Evolutionary conservation across 2,888 invertebrate species (phyloP).

Genomic region (Branchellion lobata): DNA sequence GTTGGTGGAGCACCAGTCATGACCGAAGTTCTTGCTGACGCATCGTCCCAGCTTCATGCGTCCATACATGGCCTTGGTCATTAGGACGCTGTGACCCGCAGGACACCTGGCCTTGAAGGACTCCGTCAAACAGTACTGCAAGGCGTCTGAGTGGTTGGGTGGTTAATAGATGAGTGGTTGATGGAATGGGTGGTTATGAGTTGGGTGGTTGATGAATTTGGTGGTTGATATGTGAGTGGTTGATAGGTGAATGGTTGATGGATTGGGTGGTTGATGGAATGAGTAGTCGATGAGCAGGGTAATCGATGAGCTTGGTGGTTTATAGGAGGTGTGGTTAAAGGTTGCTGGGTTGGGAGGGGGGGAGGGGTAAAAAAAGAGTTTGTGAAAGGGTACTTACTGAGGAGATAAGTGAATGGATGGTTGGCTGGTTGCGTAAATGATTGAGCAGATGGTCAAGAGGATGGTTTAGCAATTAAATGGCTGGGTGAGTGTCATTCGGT

Average conservation of each 20-base stretch:
- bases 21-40: conserved; percentile 49
- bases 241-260: not conserved
- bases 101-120: conserved; percentile 45
- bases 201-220: too few species aligned
- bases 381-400: too few species aligned
- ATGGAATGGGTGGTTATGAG: not conserved
- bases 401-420: too few species aligned
- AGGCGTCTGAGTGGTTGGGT: conserved; percentile 11
- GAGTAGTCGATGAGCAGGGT: too few species aligned
- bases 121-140: conserved; percentile 48
- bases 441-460: too few species aligned
- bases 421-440: too few species aligned
- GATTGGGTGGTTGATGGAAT: not conserved
- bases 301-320: too few species aligned
- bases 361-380: too few species aligned
- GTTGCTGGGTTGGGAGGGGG: too few species aligned
- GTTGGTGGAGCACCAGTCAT: conserved; percentile 47
- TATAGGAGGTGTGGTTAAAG: too few species aligned
- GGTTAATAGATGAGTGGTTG: not conserved
- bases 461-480: too few species aligned
- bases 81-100: conserved; percentile 39
- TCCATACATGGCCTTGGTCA: conserved; percentile 45
- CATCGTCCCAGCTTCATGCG: conserved; percentile 49
- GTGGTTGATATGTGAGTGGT: not conserved
- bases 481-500: too few species aligned